phyloP scores from a whole-genome alignment of 2,888 invertebrate genomes.

The Idaea aversata region DNA sequence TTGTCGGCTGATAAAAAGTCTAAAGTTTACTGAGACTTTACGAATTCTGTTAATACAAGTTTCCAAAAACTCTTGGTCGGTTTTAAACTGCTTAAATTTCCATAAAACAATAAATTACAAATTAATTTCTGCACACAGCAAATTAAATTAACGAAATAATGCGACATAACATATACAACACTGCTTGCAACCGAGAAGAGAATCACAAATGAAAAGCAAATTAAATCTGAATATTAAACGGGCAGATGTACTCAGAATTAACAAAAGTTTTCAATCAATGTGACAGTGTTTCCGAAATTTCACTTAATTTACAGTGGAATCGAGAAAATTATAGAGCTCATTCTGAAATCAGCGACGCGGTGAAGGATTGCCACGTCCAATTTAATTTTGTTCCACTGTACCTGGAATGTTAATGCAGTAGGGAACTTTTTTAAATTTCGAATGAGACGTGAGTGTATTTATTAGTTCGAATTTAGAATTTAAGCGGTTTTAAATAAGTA shows the following conservation, averaged over 20 bases:
- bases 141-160: background rate
- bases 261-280: conserved; percentile 42
- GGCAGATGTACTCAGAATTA: conserved; percentile 27
- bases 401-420: background rate
- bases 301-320: conserved; percentile 40
- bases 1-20: too few relatives aligned
- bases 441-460: background rate
- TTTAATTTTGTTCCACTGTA: background rate
- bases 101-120: too few relatives aligned
- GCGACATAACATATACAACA: background rate
- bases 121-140: background rate
- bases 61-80: too few relatives aligned
- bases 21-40: too few relatives aligned
- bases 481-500: too few relatives aligned
- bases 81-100: too few relatives aligned
- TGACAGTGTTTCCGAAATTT: conserved; percentile 33
- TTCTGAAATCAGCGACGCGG: conserved; percentile 42
- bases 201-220: background rate
- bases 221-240: background rate
- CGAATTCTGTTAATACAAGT: too few relatives aligned
- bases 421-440: background rate
- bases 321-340: conserved; percentile 48
- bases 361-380: conserved; percentile 33
- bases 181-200: background rate
- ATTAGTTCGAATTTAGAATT: too few relatives aligned